Conservation (phyloP, 2,888 invertebrate species). For the Drosophila subsilvestris region DNA sequence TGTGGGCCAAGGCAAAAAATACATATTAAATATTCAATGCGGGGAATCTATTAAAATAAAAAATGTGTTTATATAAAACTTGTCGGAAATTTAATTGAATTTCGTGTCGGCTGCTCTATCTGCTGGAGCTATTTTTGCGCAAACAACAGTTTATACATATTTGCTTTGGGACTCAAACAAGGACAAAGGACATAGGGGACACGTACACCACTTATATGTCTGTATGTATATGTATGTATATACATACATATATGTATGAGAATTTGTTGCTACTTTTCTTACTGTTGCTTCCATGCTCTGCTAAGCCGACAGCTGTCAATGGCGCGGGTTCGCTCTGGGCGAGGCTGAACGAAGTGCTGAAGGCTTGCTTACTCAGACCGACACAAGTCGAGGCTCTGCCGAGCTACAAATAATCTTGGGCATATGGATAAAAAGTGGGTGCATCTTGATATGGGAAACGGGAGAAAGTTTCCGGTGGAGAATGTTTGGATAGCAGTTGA, state of each 20-base stretch:
- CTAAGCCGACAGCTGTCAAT: slow-evolving; percentile 52
- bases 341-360: slow-evolving; percentile 27
- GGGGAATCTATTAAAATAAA: slow-evolving; percentile 28
- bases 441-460: slow-evolving; percentile 10
- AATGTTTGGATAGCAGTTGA: slow-evolving; percentile 23
- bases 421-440: slow-evolving; percentile 41
- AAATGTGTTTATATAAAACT: slow-evolving; percentile 40
- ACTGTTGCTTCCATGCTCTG: slow-evolving; percentile 11
- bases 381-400: slow-evolving; percentile 28
- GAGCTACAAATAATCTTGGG: slow-evolving; percentile 29
- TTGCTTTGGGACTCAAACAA: slow-evolving; percentile 26
- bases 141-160: slow-evolving; percentile 36
- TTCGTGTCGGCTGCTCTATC: slow-evolving; percentile 32
- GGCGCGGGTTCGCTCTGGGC: slow-evolving; percentile 24
- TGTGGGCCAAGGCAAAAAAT: slow-evolving; percentile 7
- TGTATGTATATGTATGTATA: background rate
- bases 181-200: slow-evolving; percentile 16
- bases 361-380: slow-evolving; percentile 30
- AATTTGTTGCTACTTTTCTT: slow-evolving; percentile 20
- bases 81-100: slow-evolving; percentile 56
- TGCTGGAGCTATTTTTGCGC: slow-evolving; percentile 29
- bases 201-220: background rate
- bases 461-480: slow-evolving; percentile 21
- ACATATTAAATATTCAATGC: slow-evolving; percentile 36
- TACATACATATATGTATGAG: slow-evolving; percentile 16